Percentiles rank a stretch among this genome's conserved stretches.
phyloP scores from a whole-genome alignment of 1,140 invertebrate genomes.

The Ericerus pela region DNA sequence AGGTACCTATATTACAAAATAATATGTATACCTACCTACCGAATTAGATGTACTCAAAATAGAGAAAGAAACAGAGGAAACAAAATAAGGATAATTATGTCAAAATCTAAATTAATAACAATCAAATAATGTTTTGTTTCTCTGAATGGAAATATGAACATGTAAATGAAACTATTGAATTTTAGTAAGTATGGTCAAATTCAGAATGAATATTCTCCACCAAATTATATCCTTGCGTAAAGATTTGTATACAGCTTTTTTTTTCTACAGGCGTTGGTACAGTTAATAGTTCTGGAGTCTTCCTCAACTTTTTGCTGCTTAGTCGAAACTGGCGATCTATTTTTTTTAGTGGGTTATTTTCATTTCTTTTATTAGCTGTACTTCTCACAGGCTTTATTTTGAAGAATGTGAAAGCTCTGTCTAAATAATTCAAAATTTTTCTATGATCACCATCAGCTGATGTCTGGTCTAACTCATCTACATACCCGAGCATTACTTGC shows the following conservation, averaged over 20 bases:
- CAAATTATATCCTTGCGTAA: not conserved
- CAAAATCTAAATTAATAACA: no score
- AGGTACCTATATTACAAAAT: no score
- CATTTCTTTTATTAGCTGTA: not conserved
- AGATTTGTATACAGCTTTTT: not conserved
- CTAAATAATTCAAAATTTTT: not conserved
- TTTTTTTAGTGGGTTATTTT: not conserved
- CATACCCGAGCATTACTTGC: not conserved
- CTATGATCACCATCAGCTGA: not conserved
- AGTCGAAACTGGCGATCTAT: not conserved
- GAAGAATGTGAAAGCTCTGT: not conserved
- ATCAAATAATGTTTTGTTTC: no score
- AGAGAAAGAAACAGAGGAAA: no score
- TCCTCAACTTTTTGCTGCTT: not conserved
- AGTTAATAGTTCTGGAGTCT: not conserved
- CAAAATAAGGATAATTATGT: no score
- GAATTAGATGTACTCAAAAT: no score
- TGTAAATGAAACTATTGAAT: no score
- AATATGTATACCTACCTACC: no score
- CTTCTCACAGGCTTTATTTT: no score
- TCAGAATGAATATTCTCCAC: not conserved
- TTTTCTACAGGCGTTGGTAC: not conserved
- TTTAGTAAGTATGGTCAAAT: not conserved
- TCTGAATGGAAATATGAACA: no score
- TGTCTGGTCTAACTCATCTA: not conserved